Percentiles rank a stretch among this genome's conserved stretches.
These are phyloP conservation scores for Epistrophella euchroma DNA, from an alignment of 2,888 invertebrate genomes.

Conservation along the genomic window DNA sequence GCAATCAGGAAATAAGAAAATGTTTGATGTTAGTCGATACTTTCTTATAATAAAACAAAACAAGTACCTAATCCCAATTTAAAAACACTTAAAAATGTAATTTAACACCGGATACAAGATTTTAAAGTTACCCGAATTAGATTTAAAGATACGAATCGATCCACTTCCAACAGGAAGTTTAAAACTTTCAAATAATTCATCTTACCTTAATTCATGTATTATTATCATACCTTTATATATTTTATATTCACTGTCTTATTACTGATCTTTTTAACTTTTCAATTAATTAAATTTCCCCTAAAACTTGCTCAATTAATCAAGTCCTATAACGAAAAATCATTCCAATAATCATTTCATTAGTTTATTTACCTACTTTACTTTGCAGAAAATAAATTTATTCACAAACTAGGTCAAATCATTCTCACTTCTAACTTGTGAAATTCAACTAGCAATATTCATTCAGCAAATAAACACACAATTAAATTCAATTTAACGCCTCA, in stretches of 20 bases:
- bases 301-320: conserved; percentile 42
- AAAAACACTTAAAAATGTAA: background rate
- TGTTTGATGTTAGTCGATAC: too few species aligned
- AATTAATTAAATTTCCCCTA: conserved; percentile 30
- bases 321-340: conserved; percentile 35
- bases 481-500: conserved; percentile 74
- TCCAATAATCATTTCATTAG: conserved; percentile 17
- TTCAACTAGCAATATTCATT: conserved; percentile 68
- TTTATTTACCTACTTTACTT: background rate
- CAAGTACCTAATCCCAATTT: background rate
- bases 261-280: conserved; percentile 4
- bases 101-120: background rate
- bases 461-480: conserved; percentile 75
- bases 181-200: background rate
- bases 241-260: background rate
- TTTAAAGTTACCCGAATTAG: background rate
- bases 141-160: background rate
- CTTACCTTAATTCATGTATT: background rate
- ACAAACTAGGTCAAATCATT: conserved; percentile 72
- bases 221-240: background rate
- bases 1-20: too few species aligned
- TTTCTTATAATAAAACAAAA: too few species aligned
- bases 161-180: background rate
- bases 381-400: conserved; percentile 11
- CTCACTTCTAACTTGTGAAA: conserved; percentile 71